Base-by-base conservation (phyloP, 2,797 vertebrate species). In the Buphagus erythrorhynchus region DNA sequence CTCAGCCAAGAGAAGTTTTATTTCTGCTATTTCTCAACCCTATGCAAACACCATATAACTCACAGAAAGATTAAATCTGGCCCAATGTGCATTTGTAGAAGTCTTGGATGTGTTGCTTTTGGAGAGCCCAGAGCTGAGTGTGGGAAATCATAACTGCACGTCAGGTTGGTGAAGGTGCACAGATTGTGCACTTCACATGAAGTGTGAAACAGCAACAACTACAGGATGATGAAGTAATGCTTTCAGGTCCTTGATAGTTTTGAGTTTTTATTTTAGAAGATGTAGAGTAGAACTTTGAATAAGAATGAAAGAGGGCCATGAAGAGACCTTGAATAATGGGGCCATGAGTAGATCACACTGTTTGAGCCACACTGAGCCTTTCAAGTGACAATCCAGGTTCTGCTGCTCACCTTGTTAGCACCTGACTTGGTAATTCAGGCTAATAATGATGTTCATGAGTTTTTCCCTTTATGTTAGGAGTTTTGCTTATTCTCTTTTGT, bases 1-100 rank as follows among this genome's bases (percentile, higher is more conserved):
- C 63, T 59, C 25, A 14, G 63, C 86, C 80, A 82, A 82, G 83
- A 59, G 66, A 33, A 86, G 35, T 78, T 95, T 81, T 83, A 73
- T 81, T 78, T 86, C 86, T 75, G 43, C 76, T 62, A n/a, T 95
- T 95, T 90, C 92, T 88, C 59, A 85, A 14, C 83, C 15, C 59
- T 68, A 0, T 24, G 35, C 59, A 93, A 92, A 91, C 76, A 74
- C 42, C 29, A 1, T 45, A 24, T 75, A 86, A 79, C 43, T 65
- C 88, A 11, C 11, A 25, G 86, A 57, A 58, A 90, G 73, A 80
- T 83, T 72, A 77, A 75, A 84, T 73, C 77, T 85, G 92, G 52
- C 80, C 38, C 73, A 2, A 18, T 54, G 42, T 16, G 42, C 88
- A 7, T 42, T 51, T 40, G 6, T 17, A 25, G 80, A 66, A 81